Evolutionary conservation across 2,113 vertebrate species (phyloP).

Genomic region (Pampusana beccarii): DNA sequence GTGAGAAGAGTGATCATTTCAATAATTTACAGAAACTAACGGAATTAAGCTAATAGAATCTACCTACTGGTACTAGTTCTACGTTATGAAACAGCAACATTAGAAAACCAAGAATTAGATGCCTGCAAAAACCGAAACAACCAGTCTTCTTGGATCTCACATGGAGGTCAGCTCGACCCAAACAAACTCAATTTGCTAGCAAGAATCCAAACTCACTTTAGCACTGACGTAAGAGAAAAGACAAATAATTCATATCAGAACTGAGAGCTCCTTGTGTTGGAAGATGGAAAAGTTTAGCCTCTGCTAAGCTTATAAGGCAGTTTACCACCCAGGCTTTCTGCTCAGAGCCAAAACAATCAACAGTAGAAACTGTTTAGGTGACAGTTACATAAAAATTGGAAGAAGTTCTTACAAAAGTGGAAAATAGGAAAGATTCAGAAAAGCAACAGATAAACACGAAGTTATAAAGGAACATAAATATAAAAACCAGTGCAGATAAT

Average conservation of each 20-base stretch:
- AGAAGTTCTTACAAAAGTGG: background rate
- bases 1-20: background rate
- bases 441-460: slow-evolving; percentile 10
- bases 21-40: background rate
- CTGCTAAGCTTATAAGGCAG: background rate
- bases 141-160: slow-evolving; percentile 1
- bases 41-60: background rate
- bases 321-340: slow-evolving; percentile 31
- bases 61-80: background rate
- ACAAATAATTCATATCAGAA: slow-evolving; percentile 29
- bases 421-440: slow-evolving; percentile 21
- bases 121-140: background rate
- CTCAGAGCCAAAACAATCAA: slow-evolving; percentile 23
- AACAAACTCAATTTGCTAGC: background rate
- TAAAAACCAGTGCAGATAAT: background rate
- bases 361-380: slow-evolving; percentile 9
- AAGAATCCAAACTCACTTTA: slow-evolving; percentile 5
- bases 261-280: background rate
- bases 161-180: slow-evolving; percentile 62
- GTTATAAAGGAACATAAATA: slow-evolving; percentile 20
- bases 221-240: background rate
- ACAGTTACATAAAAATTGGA: slow-evolving; percentile 23
- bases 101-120: background rate
- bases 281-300: slow-evolving; percentile 37
- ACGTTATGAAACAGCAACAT: background rate